These are phyloP conservation scores for Deroplatys truncata DNA, from an alignment of 2,888 invertebrate genomes.

Conservation along the genomic window DNA sequence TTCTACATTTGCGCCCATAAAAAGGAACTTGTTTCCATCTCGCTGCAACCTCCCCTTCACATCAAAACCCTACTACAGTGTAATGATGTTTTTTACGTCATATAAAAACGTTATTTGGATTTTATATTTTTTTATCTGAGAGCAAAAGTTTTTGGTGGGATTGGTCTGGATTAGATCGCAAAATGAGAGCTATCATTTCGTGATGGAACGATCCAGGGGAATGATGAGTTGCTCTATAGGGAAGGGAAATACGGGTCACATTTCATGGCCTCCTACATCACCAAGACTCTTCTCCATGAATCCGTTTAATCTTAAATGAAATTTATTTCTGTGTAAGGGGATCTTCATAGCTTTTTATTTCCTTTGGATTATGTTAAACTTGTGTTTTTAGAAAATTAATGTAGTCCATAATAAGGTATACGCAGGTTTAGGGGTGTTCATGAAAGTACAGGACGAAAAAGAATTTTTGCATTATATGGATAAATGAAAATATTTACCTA, in stretches of 20 bases:
- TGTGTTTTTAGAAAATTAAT: too few species aligned
- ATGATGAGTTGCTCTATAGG: background rate
- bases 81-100: background rate
- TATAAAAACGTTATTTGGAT: constrained; percentile 15
- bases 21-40: background rate
- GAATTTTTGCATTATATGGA: too few species aligned
- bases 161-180: constrained; percentile 23
- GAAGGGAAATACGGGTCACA: background rate
- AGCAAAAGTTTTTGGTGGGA: constrained; percentile 19
- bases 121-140: constrained; percentile 11
- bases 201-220: background rate
- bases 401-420: too few species aligned
- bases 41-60: background rate
- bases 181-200: constrained; percentile 28
- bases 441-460: too few species aligned
- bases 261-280: background rate
- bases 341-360: too few species aligned
- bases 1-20: background rate
- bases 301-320: background rate
- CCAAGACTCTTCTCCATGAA: background rate
- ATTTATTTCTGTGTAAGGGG: background rate
- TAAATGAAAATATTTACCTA: too few species aligned
- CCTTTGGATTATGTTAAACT: too few species aligned
- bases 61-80: background rate
- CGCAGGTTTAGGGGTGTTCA: too few species aligned